Base-by-base conservation (phyloP, 1,140 invertebrate species). In the Pinna nobilis region DNA sequence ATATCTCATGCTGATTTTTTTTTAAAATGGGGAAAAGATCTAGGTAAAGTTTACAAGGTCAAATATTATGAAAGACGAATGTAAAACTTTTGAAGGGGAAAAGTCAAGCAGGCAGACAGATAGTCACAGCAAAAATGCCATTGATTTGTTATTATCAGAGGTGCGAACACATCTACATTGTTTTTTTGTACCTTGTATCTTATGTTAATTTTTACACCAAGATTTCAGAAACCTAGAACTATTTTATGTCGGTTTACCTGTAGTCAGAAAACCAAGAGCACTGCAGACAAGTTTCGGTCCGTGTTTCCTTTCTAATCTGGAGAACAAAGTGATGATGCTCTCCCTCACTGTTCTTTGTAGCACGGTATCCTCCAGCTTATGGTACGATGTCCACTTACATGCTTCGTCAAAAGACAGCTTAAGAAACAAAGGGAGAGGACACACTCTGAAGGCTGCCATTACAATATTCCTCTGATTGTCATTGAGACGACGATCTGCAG, bases 381-480 rank as follows among this genome's bases (percentile, higher is more conserved):
- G 65, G 75, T 76, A 86, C 9, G 84, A 86, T 9, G 76, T 78
- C 87, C 87, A 88, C n/a, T 71, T 68, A 13, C 74, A 74, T 1
- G 85, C 82, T 51, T 85, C 80, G 37, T 85, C 79, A 68, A 87
- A 86, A 5, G 81, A 74, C 25, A 88, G 77, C 59, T 83, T 85
- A 18, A 87, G 70, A 39, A 82, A 88, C 28, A 88, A 49, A 6
- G 87, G 86, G 30, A 86, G 41, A 0, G 80, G 82, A 65, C 86
- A 86, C 13, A 79, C 72, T 1, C 74, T 50, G 49, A 84, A 85
- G 9, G 82, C 77, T 0, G 77, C 37, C 33, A 79, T 18, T 18
- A 88, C 72, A 6, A 77, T 61, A 1, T 70, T 55, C 35, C 73
- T 70, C 74, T 88, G 87, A 9, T 61, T 60, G 9, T 61, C 18